Evolutionary conservation across 23 tunicate genomes (phyloP).

Genomic region (Diplosoma virens): DNA sequence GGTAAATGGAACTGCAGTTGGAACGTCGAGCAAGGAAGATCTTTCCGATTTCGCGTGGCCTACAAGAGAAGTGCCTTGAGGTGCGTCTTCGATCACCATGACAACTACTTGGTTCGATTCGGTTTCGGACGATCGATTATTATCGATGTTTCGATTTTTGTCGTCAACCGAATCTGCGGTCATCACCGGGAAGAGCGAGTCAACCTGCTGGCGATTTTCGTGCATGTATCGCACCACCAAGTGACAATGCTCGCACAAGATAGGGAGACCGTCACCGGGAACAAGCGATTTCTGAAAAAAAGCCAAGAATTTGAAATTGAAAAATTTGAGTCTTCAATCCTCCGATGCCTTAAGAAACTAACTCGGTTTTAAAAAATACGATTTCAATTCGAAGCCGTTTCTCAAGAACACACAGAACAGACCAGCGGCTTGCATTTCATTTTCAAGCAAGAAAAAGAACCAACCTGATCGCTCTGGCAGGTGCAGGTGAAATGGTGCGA

Average conservation of each 20-base stretch:
- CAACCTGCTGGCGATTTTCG: conserved; percentile 31
- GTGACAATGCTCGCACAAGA: conserved; percentile 76
- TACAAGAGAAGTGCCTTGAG: neutral
- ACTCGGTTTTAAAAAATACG: neutral
- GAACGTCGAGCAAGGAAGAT: no score
- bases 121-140: no score
- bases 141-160: neutral
- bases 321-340: no score
- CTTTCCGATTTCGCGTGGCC: neutral
- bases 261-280: neutral
- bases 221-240: conserved; percentile 50
- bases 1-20: no score
- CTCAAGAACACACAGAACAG: no score
- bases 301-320: no score
- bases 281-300: neutral
- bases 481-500: conserved; percentile 82
- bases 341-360: neutral
- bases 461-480: conserved; percentile 39
- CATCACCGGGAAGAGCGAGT: conserved; percentile 18
- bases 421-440: no score
- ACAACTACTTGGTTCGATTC: neutral
- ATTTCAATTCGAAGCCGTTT: no score
- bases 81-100: conserved; percentile 16
- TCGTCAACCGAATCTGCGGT: neutral
- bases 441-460: neutral